Conservation (phyloP, 2,888 invertebrate genomes). For the Muschampia plurimacula region DNA sequence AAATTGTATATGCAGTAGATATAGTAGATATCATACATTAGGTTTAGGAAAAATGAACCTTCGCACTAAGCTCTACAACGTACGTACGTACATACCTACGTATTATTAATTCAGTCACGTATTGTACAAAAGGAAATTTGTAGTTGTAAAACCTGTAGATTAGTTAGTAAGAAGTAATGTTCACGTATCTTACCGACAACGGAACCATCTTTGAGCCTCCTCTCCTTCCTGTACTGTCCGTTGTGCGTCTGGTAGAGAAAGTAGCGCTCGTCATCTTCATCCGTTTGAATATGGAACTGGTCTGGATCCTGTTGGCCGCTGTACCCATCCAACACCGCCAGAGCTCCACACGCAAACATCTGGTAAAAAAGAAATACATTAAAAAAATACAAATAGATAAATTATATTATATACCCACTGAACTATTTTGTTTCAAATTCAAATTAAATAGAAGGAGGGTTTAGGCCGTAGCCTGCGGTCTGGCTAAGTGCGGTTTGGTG, state of each 20-base stretch:
- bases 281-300: slow-evolving; percentile 97
- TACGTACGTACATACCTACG: too few species aligned
- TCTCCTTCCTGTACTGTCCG: slow-evolving; percentile 95
- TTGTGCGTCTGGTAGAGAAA: slow-evolving; percentile 95
- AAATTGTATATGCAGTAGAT: too few species aligned
- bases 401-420: too few species aligned
- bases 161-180: neutral
- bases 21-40: too few species aligned
- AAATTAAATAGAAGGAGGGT: too few species aligned
- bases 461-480: too few species aligned
- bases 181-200: slow-evolving; percentile 88
- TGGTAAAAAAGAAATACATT: slow-evolving; percentile 45
- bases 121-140: neutral
- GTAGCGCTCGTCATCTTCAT: slow-evolving; percentile 96
- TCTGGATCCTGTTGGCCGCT: slow-evolving; percentile 88
- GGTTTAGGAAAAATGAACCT: too few species aligned
- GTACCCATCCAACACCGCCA: slow-evolving; percentile 77
- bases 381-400: too few species aligned
- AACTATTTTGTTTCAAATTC: too few species aligned
- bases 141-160: neutral
- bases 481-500: too few species aligned
- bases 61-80: too few species aligned
- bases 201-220: slow-evolving; percentile 93
- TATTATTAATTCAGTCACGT: neutral
- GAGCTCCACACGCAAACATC: slow-evolving; percentile 71